These are phyloP conservation scores for Emys orbicularis DNA, from an alignment of 2,797 vertebrate genomes.

Conservation along the genomic window DNA sequence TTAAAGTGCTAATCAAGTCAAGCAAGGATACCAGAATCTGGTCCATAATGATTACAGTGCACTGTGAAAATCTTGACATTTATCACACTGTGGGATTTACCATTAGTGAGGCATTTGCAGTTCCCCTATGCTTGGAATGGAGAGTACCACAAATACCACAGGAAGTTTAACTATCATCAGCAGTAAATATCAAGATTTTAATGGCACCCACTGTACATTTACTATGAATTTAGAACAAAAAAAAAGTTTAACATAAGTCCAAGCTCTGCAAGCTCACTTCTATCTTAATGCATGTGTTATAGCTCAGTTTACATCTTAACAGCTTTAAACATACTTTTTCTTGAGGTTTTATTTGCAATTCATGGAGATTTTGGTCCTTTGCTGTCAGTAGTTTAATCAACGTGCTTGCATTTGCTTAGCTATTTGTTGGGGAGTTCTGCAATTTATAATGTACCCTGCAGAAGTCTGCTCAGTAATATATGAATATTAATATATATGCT, in stretches of 20 bases:
- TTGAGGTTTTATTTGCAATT: constrained; percentile 15
- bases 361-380: constrained; percentile 1
- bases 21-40: not conserved
- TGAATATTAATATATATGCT: not conserved
- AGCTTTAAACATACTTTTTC: not conserved
- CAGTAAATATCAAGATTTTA: constrained; percentile 67
- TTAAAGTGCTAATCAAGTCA: not conserved
- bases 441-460: not conserved
- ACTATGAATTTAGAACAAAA: constrained; percentile 22
- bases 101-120: constrained; percentile 48
- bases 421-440: not conserved
- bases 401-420: not conserved
- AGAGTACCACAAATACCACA: constrained; percentile 57
- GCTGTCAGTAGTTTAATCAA: not conserved
- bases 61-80: constrained; percentile 67
- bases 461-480: not conserved
- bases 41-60: constrained; percentile 41
- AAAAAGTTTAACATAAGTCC: not conserved
- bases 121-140: constrained; percentile 38
- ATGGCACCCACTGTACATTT: not conserved
- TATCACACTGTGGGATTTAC: constrained; percentile 55
- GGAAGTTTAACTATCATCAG: constrained; percentile 64
- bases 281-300: not conserved
- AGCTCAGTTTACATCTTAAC: not conserved
- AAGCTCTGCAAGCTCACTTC: not conserved